phyloP scores from a whole-genome alignment of 2,888 invertebrate genomes.

The Lomographa bimaculata region DNA sequence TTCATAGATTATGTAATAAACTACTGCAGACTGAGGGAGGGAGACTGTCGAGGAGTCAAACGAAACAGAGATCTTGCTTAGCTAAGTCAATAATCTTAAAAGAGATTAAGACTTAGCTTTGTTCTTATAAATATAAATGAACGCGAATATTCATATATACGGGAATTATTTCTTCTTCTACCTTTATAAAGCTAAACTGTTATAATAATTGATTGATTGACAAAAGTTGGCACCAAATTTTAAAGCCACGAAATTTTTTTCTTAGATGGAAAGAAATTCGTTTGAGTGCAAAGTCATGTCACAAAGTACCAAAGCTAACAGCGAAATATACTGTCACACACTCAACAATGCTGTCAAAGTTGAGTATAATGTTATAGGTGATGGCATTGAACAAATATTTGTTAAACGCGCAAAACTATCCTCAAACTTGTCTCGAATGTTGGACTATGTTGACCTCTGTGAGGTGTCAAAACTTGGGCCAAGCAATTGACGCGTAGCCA shows the following conservation, averaged over 20 bases:
- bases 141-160: no score
- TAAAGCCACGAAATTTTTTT: background rate
- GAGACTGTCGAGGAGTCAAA: no score
- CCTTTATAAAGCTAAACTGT: no score
- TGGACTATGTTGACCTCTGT: constrained; percentile 58
- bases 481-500: constrained; percentile 70
- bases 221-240: constrained; percentile 1
- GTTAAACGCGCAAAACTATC: constrained; percentile 62
- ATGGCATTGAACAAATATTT: constrained; percentile 65
- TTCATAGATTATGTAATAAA: no score
- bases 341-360: constrained; percentile 35
- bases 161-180: no score
- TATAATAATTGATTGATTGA: no score
- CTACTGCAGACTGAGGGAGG: no score
- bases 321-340: constrained; percentile 31
- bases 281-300: constrained; percentile 23
- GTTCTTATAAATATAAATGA: no score
- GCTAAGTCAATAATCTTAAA: no score
- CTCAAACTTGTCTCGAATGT: constrained; percentile 27
- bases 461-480: constrained; percentile 74
- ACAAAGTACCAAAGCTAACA: constrained; percentile 15
- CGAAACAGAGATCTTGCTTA: no score
- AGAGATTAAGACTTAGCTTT: no score
- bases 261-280: no score
- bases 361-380: constrained; percentile 51